phyloP scores from a whole-genome alignment of 2,113 vertebrate genomes.

The Sylvilagus bachmani region DNA sequence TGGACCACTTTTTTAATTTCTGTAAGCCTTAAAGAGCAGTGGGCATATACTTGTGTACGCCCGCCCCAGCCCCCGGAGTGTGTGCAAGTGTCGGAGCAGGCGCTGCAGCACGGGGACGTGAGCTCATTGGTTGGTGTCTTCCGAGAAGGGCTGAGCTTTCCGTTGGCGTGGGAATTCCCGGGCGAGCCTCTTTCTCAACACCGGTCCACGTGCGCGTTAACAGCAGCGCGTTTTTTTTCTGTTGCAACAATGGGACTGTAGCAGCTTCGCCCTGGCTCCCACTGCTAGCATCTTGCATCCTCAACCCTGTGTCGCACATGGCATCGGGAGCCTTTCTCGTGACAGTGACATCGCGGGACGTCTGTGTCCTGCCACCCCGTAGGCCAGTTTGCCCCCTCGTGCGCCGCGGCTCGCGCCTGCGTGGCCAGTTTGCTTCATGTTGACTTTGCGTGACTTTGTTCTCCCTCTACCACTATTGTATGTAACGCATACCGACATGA shows the following conservation, averaged over 20 bases:
- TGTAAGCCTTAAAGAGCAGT: constrained; percentile 81
- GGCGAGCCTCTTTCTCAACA: background rate
- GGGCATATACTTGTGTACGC: background rate
- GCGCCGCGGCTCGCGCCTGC: too few species aligned
- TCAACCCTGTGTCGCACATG: accelerated
- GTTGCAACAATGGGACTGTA: too few species aligned
- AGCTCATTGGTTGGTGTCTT: background rate
- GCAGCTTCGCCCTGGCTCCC: too few species aligned
- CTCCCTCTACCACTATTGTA: background rate
- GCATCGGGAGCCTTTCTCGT: background rate
- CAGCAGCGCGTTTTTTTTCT: too few species aligned
- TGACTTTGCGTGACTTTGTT: background rate
- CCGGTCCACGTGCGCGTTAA: background rate
- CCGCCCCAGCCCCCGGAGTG: background rate
- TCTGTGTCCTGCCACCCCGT: background rate
- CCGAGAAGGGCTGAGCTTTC: constrained; percentile 38
- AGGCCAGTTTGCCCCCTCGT: background rate
- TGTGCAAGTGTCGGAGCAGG: background rate
- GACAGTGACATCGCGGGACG: background rate
- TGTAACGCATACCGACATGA: constrained; percentile 34
- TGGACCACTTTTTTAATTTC: constrained; percentile 66
- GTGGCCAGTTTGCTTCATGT: background rate
- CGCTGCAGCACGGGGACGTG: background rate
- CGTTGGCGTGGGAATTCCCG: background rate
- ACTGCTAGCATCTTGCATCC: too few species aligned